Evolutionary conservation across 2,797 vertebrate genomes (phyloP), one percentile per base, ranked within the genome.

Genomic region (Geotrypetes seraphini): DNA sequence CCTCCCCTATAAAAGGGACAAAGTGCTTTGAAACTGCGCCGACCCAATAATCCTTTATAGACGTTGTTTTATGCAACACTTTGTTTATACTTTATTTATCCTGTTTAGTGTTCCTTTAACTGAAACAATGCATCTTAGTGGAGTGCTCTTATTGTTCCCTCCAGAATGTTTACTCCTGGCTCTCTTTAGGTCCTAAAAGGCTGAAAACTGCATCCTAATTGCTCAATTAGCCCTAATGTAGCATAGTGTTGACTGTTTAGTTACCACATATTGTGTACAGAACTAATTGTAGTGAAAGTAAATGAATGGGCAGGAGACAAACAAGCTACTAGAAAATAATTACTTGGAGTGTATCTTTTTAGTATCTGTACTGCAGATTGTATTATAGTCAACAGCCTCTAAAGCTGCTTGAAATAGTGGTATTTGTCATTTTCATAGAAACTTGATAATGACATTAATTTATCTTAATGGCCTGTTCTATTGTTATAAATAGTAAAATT

Each of bases 381-480:
- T 92, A 97, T 96, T 96, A 96, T 97, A 86, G 88, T 97, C 92
- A 97, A 98, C 92, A 92, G 92, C 87, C 93, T 86, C 88, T 94
- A 91, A 91, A 97, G 92, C 91, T 90, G 89, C 90, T 91, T 70
- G 80, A 90, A 93, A 96, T 86, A 86, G 87, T 66, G 89, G 91
- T 96, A 92, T 96, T 98, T 97, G 91, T 97, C 91, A 94, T 97
- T 97, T 97, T 97, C 95, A 98, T 96, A 96, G 91, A 94, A 94
- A 97, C 94, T 96, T 97, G 91, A 97, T 98, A 98, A 98, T 98
- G 91, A 97, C 95, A 90, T 97, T 98, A 98, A 98, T 98, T 97
- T 96, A 92, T 97, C 94, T 98, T 98, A 98, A 98, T 98, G 95
- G 95, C 81, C 90, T 83, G 87, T 88, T 92, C 92, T 97, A 98